A percentile compares a stretch with the other conserved stretches of the same genome.
These are phyloP conservation scores for Platygyra sinensis DNA, from an alignment of 64 coral and sea anemone species.

Conservation along the genomic window DNA sequence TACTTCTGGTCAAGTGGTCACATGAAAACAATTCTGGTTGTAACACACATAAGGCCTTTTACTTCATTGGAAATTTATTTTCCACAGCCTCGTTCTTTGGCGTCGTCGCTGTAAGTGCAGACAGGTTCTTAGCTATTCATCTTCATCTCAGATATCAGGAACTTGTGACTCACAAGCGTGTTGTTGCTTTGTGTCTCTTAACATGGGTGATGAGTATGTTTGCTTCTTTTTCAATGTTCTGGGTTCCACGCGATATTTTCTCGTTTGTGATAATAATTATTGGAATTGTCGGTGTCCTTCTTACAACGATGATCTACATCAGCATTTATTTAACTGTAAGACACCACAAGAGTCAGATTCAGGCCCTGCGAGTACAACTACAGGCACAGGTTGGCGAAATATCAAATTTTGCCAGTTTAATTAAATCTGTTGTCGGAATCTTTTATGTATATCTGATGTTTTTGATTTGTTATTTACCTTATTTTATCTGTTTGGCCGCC, in stretches of 20 bases:
- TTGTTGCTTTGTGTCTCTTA: background rate
- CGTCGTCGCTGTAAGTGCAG: background rate
- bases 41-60: background rate
- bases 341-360: conserved; percentile 1
- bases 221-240: background rate
- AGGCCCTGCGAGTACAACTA: background rate
- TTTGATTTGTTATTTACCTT: background rate
- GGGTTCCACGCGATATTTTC: background rate
- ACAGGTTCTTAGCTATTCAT: conserved; percentile 1
- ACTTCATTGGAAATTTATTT: background rate
- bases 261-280: background rate
- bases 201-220: background rate
- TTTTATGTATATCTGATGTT: background rate
- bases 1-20: background rate
- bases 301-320: background rate
- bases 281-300: background rate
- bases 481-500: too few species aligned
- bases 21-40: background rate
- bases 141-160: conserved; percentile 4
- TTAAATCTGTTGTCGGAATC: background rate
- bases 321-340: background rate
- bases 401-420: background rate
- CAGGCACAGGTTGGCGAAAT: background rate
- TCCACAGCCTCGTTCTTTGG: background rate
- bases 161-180: background rate